phyloP scores from a whole-genome alignment of 1,140 invertebrate species.

The Venturia canescens region DNA sequence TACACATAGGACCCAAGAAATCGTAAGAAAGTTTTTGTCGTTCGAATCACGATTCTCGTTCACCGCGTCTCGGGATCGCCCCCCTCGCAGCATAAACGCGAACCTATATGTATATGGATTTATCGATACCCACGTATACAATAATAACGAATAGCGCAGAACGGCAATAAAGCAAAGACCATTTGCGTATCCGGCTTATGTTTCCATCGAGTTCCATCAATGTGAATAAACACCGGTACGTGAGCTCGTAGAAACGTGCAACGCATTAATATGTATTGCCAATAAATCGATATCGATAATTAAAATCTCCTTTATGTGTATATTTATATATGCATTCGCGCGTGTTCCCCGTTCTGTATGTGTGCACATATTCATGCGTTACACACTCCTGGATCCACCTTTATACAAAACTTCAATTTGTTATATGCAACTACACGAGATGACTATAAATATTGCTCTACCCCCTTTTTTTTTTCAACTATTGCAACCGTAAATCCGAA shows the following conservation, averaged over 20 bases:
- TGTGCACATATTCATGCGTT: background rate
- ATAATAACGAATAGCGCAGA: slow-evolving; percentile 33
- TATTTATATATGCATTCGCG: slow-evolving; percentile 44
- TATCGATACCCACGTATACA: background rate
- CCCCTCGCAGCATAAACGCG: background rate
- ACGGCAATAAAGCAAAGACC: slow-evolving; percentile 54
- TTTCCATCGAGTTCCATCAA: slow-evolving; percentile 74
- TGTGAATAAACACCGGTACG: slow-evolving; percentile 72
- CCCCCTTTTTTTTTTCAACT: slow-evolving; percentile 71
- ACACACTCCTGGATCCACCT: slow-evolving; percentile 5
- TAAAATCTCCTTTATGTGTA: slow-evolving; percentile 72
- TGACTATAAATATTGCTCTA: slow-evolving; percentile 76
- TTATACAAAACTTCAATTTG: slow-evolving; percentile 76
- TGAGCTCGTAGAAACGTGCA: slow-evolving; percentile 59
- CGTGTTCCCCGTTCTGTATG: too few species aligned
- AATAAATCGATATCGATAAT: slow-evolving; percentile 78
- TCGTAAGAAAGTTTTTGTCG: slow-evolving; percentile 41
- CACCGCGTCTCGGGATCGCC: background rate
- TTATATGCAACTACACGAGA: slow-evolving; percentile 75
- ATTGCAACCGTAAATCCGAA: slow-evolving; percentile 72
- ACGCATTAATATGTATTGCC: slow-evolving; percentile 75
- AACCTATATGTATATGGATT: background rate
- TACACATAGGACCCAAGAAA: background rate
- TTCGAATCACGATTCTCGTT: slow-evolving; percentile 14
- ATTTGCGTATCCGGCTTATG: slow-evolving; percentile 73